Conservation (phyloP, 64 coral and sea anemone genomes). For the Acropora yongei region DNA sequence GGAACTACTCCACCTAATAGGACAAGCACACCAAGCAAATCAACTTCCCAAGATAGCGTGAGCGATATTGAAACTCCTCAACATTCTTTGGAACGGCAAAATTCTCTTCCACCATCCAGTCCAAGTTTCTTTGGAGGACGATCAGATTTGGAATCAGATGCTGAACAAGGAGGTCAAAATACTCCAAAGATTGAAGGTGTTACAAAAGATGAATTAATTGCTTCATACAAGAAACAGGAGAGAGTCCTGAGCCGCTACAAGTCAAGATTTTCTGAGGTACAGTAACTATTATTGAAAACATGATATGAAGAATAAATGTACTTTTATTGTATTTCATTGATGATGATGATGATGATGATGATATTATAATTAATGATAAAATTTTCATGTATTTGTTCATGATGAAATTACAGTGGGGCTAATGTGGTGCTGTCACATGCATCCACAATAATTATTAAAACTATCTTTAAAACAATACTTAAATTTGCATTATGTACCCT, state of each 20-base stretch:
- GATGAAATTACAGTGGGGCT: too few relatives aligned
- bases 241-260: conserved; percentile 90
- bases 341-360: too few relatives aligned
- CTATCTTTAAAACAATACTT: too few relatives aligned
- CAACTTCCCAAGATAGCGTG: conserved; percentile 39
- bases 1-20: conserved; percentile 64
- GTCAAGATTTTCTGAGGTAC: conserved; percentile 97
- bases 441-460: too few relatives aligned
- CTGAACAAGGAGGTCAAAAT: conserved; percentile 58
- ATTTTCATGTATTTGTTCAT: too few relatives aligned
- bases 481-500: too few relatives aligned
- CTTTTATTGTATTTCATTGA: too few relatives aligned
- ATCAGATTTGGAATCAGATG: conserved; percentile 88
- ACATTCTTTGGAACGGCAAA: neutral
- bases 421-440: too few relatives aligned
- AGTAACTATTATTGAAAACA: too few relatives aligned
- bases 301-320: too few relatives aligned
- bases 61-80: conserved; percentile 77
- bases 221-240: conserved; percentile 91
- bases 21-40: conserved; percentile 72
- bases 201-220: conserved; percentile 86
- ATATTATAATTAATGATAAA: too few relatives aligned
- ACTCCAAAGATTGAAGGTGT: conserved; percentile 77
- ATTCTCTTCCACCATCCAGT: conserved; percentile 51
- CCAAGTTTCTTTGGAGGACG: conserved; percentile 55